Evolutionary conservation across 2,797 vertebrate species (phyloP), one percentile per base, ranked within the genome.

Genomic region (Chrosomus eos): DNA sequence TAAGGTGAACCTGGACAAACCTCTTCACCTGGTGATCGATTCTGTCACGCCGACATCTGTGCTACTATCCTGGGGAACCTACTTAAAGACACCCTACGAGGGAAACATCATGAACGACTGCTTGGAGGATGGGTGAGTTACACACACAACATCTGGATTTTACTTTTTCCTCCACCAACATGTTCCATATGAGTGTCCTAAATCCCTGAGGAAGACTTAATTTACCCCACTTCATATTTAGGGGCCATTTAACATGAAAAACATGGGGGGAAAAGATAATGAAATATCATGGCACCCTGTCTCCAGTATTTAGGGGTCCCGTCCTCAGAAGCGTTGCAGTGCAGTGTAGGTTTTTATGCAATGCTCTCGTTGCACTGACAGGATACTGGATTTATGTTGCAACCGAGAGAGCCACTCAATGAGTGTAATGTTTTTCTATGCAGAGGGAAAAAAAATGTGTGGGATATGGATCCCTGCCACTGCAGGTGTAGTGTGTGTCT

Each of bases 21-120:
- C 97, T 73, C 95, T 98, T 14, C 97, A 98, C 88, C 91, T 99
- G 91, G 96, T 97, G 81, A 95, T 98, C 73, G 96, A 96, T 66
- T 97, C 97, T 10, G 91, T 98, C 85, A 96, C 96, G 9, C 96
- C 97, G 7, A 97, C 96, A 10, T 96, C 97, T 0, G 97, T 97
- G 73, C 96, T 97, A 72, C 93, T 99, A 7, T 98, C 97, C 80
- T 99, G 98, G 98, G 97, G 97, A 10, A 96, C 96, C 86, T 92
- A 95, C 60, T 94, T 97, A 88, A 98, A 97, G 91, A 96, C 95
- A 9, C 95, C 97, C 0, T 95, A 96, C 43, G 96, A 97, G 62
- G 97, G 96, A 90, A 95, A 97, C 73, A 88, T 96, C 91, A 95
- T 96, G 89, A 95, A 91, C 80, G 96, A 97, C 87, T 99, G 98